Evolutionary conservation across 2,888 invertebrate genomes (phyloP), one percentile per base, ranked within the genome.

Genomic region (Xanthia togata): DNA sequence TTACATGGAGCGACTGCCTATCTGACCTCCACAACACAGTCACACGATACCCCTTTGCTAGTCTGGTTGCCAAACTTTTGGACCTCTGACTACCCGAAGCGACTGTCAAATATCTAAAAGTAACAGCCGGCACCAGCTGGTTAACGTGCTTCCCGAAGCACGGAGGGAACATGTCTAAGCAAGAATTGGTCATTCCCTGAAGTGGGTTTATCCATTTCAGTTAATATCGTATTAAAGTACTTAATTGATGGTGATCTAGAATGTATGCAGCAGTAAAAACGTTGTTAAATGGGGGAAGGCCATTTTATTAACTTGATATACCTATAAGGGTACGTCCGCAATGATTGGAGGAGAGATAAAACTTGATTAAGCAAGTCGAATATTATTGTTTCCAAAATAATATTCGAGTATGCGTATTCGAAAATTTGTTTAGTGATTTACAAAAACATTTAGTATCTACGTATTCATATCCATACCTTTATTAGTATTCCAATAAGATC

Each of bases 221-320:
- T 74, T 59, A 55, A 53, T n/a, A 50, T 38, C 53, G 8, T 35
- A 35, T 67, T 57, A 55, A 53, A 67, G 55, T 35, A 67, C 67
- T 31, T 68, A 55, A 67, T 82, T 79, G 23, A 59, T 55, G 4
- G 17, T 47, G 50, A 31, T 31, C 35, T 50, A 44, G 67, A 38
- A 60, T 83, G 59, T 63, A 67, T 57, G 62, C 50, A n/a, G 44
- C 38, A 67, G 23, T 83, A 81, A 79, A 80, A 79, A 41, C n/a
- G 65, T 67, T 60, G 55, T 83, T 79, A 83, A 79, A 68, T 65
- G 23, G 8, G 41, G 31, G 12, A n/a, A 81, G 75, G 50, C 55
- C 12, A 69, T 62, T 73, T 84, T 31, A 65, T 64, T 62, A 65
- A 41, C 69, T 50, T 63, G 17, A 47, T 50, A 57, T 38, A 38